Base-by-base conservation (phyloP, 1,140 invertebrate species). In the Oncopodura yosiiana region DNA sequence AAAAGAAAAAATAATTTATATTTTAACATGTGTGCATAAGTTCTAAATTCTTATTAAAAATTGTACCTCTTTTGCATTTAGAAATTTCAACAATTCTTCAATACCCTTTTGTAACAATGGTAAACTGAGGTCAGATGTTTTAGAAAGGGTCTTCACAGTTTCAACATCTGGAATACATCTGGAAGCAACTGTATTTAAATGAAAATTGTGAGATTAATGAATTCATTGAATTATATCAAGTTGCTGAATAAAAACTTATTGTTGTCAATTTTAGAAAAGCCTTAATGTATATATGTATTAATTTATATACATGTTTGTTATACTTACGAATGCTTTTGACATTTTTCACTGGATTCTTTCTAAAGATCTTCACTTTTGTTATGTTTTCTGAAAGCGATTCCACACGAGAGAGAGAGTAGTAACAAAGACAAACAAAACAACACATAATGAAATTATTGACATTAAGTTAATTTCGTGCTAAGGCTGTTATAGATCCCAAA, bases 161-260 rank as follows among this genome's bases (percentile, higher is more conserved):
- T 49, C 16, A 4, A 44, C 1, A 24, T 42, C 26, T 32, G 76
- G 76, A 24, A 78, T 69, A 58, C 76, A 78, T 3, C 76, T 69
- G 27, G 74, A 72, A 49, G 72, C 70, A 29, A 78, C 75, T 75
- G 67, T 44, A n/a, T n/a, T n/a, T n/a, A n/a, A n/a, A n/a, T n/a
- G n/a, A n/a, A n/a, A n/a, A n/a, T n/a, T n/a, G n/a, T n/a, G n/a
- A n/a, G n/a, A n/a, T n/a, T n/a, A n/a, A n/a, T n/a, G n/a, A n/a
- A n/a, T n/a, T n/a, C n/a, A n/a, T n/a, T n/a, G n/a, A n/a, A n/a
- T n/a, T n/a, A n/a, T n/a, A n/a, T n/a, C n/a, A n/a, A n/a, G n/a
- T n/a, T n/a, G n/a, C n/a, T n/a, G n/a, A n/a, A n/a, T n/a, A n/a
- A n/a, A n/a, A n/a, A n/a, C n/a, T n/a, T n/a, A n/a, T n/a, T n/a